phyloP scores from a whole-genome alignment of 1,140 invertebrate species.

The Drosophila tani region DNA sequence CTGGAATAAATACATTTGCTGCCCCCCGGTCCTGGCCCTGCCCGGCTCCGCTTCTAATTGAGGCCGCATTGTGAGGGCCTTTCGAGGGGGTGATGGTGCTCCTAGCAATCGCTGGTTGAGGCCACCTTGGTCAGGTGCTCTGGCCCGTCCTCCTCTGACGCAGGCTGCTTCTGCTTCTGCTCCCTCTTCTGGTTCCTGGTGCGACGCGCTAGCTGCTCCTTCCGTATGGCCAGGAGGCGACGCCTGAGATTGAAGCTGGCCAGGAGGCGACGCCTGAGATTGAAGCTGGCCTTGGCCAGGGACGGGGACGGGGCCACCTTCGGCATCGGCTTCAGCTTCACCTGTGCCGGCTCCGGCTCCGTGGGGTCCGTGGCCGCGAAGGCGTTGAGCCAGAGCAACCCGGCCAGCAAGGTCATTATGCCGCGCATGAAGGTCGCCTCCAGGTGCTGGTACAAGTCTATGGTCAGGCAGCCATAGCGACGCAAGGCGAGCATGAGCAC shows the following conservation, averaged over 20 bases:
- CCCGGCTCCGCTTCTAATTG: slow-evolving; percentile 7
- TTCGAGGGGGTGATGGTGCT: no score
- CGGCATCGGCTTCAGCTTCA: no score
- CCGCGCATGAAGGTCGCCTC: slow-evolving; percentile 25
- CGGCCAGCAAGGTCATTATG: slow-evolving; percentile 33
- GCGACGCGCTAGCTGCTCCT: not conserved
- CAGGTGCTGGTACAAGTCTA: slow-evolving; percentile 1
- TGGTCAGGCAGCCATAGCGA: not conserved
- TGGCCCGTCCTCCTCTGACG: not conserved
- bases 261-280: not conserved
- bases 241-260: not conserved
- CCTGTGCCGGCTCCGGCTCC: not conserved
- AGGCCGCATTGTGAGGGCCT: not conserved
- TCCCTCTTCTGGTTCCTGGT: not conserved
- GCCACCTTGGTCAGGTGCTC: not conserved
- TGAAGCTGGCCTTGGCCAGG: not conserved
- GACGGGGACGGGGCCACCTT: not conserved
- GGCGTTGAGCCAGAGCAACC: slow-evolving; percentile 35
- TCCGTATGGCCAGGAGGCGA: not conserved
- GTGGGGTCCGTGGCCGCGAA: slow-evolving; percentile 30
- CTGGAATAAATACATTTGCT: slow-evolving; percentile 78
- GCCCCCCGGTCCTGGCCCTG: slow-evolving; percentile 26
- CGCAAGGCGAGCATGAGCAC: not conserved
- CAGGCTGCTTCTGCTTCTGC: not conserved
- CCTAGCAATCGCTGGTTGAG: slow-evolving; percentile 23